Conservation (phyloP, 2,888 invertebrate species). For the Theretra japonica region DNA sequence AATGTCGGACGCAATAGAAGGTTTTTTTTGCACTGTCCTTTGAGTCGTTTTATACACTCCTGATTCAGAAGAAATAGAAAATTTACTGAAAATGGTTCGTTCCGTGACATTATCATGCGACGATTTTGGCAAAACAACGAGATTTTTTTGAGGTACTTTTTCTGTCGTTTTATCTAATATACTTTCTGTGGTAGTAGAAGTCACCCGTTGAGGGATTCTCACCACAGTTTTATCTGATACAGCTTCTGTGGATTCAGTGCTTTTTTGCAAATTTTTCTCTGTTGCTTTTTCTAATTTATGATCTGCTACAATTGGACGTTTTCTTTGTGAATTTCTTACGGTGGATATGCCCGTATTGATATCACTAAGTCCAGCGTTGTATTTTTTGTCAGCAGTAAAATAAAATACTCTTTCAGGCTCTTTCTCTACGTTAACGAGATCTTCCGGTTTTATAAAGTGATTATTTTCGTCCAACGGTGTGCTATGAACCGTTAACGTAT, state of each 20-base stretch:
- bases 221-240: background rate
- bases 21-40: background rate
- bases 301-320: background rate
- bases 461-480: conserved; percentile 66
- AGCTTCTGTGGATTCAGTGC: background rate
- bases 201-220: background rate
- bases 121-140: conserved; percentile 30
- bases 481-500: conserved; percentile 76
- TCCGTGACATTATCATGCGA: conserved; percentile 39
- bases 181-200: background rate
- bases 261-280: background rate
- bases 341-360: background rate
- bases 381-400: conserved; percentile 56
- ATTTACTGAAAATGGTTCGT: conserved; percentile 7
- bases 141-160: background rate
- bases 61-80: conserved; percentile 23
- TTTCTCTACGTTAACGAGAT: background rate
- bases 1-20: background rate
- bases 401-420: conserved; percentile 48
- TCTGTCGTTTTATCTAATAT: background rate
- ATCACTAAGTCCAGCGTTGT: conserved; percentile 40
- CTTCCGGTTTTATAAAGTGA: conserved; percentile 41
- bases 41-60: conserved; percentile 8
- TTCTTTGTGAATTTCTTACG: background rate
- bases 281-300: background rate